Evolutionary conservation across 2,113 vertebrate genomes (phyloP), one percentile per base, ranked within the genome.

Genomic region (Sprattus sprattus): DNA sequence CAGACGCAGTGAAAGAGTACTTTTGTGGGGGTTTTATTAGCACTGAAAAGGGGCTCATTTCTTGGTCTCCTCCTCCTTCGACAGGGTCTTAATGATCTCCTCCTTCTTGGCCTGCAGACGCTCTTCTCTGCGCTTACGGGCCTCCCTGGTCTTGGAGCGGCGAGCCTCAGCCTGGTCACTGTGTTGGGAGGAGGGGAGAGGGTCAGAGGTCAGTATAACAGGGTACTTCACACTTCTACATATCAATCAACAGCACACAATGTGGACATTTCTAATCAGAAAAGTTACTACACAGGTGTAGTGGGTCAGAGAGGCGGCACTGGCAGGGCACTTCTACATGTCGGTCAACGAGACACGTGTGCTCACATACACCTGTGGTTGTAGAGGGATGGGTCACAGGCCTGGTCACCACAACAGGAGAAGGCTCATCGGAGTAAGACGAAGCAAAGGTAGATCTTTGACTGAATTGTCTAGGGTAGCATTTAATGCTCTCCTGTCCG

Each of bases 141-240:
- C 98, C 93, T 99, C 98, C 94, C 98, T 99, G 52, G 98, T 99
- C 96, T 99, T 99, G 87, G 96, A 96, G 46, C 98, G 95, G 89
- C 98, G 98, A 87, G 98, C 98, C 81, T 99, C 98, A 0, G 98
- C 98, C 94, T 99, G 98, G 92, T 99, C 98, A 8, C 98, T 99
- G 91, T 22, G 54, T 18, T 18, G 18, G 4, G 11, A 32, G 89
- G 11, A 0, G 52, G 11, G 57, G 22, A 45, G 16, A n/a, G 60
- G 22, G 39, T 83, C 50, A 64, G 47, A 64, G n/a, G 28, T 83
- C n/a, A 20, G 60, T n/a, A 0, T 2, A 6, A 22, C 52, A 57
- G 52, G 15, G 16, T 16, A 20, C 54, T 60, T 60, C 2, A 54
- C 13, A 54, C 52, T 54, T 54, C 16, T 15, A 16, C 52, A 54